Conservation (phyloP, 2,888 invertebrate species). For the Lithosia quadra region DNA sequence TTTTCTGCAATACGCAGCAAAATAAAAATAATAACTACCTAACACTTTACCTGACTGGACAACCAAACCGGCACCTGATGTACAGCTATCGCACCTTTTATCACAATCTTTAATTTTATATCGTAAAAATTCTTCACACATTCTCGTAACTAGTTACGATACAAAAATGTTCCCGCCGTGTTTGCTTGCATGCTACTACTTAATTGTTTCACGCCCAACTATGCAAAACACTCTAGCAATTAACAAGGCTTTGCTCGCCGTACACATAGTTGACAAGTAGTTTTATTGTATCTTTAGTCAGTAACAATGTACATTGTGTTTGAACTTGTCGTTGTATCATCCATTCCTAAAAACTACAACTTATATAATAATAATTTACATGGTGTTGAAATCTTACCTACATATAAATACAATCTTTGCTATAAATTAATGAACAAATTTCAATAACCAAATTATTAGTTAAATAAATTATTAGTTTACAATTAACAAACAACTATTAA, state of each 20-base stretch:
- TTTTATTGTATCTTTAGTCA: no score
- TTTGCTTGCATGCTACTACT: constrained; percentile 44
- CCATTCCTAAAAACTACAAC: no score
- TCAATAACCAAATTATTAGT: no score
- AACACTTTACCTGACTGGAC: neutral
- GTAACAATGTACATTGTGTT: no score
- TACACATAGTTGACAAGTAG: constrained; percentile 7
- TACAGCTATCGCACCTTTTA: neutral
- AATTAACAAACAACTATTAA: neutral
- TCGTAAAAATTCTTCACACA: neutral
- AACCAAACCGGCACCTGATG: neutral
- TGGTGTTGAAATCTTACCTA: no score
- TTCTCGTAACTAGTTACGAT: neutral
- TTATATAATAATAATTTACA: no score
- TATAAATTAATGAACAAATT: no score
- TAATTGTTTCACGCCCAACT: constrained; percentile 35
- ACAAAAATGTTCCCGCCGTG: constrained; percentile 19
- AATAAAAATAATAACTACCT: no score
- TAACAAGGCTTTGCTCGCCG: constrained; percentile 9
- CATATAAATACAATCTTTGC: no score
- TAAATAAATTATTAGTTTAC: no score
- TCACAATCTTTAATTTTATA: neutral
- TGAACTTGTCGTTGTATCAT: no score
- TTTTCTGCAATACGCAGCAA: no score
- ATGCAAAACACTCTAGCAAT: constrained; percentile 13